A percentile compares a stretch with the other conserved stretches of the same genome.
phyloP scores from a whole-genome alignment of 1,140 invertebrate genomes.

The Sycophila sp. region DNA sequence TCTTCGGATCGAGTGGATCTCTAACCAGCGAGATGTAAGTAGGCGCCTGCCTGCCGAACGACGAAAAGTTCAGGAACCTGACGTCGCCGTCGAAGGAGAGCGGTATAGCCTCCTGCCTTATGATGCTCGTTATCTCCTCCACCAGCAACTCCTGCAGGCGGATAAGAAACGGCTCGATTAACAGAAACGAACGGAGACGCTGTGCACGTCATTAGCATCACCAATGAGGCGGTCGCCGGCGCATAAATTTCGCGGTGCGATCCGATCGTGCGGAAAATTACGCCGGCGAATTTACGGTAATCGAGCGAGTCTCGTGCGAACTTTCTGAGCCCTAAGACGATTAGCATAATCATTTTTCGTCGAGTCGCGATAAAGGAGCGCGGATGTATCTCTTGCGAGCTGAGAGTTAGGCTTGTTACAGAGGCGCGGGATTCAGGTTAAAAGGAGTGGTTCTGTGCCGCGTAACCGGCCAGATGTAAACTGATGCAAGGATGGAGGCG shows the following conservation, averaged over 20 bases:
- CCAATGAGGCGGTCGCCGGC: not conserved
- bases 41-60: constrained; percentile 69
- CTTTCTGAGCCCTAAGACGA: too few relatives aligned
- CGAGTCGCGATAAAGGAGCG: not conserved
- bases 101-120: constrained; percentile 69
- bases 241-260: not conserved
- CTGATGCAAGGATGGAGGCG: too few relatives aligned
- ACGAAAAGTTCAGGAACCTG: constrained; percentile 74
- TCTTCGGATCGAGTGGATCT: constrained; percentile 68
- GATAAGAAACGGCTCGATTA: not conserved
- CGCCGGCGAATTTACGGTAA: not conserved
- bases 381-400: not conserved
- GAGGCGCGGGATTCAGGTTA: too few relatives aligned
- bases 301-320: too few relatives aligned
- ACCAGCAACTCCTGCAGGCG: constrained; percentile 67
- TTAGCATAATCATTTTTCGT: not conserved
- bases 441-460: too few relatives aligned
- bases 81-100: constrained; percentile 73
- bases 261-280: not conserved
- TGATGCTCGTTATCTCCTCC: constrained; percentile 67
- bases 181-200: not conserved
- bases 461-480: too few relatives aligned
- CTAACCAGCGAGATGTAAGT: constrained; percentile 75
- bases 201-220: not conserved
- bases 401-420: too few relatives aligned